phyloP scores from a whole-genome alignment of 2,888 invertebrate species.

The Aspidiotus rigidus region DNA sequence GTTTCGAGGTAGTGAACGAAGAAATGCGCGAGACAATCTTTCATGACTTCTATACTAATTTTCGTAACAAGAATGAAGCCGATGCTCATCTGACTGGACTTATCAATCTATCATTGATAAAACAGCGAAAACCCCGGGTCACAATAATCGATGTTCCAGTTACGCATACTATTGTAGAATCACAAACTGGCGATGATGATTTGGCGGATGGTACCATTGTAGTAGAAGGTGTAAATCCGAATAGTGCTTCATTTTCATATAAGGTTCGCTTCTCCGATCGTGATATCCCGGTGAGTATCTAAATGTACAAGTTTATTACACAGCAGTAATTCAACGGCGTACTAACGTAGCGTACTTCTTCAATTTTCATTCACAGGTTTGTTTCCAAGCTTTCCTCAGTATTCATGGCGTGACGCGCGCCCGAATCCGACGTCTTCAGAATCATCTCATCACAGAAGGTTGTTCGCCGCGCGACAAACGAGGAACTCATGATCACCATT shows the following conservation, averaged over 20 bases:
- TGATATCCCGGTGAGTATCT: conserved; percentile 2
- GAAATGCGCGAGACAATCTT: not conserved
- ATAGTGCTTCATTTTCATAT: not conserved
- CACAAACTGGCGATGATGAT: not conserved
- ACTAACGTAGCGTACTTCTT: not conserved
- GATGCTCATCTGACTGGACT: conserved; percentile 4
- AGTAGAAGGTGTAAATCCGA: not conserved
- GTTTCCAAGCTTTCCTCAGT: not conserved
- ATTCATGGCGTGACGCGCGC: not conserved
- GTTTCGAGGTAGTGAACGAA: not conserved
- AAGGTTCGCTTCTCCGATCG: not conserved
- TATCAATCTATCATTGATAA: not conserved
- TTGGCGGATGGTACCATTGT: not conserved
- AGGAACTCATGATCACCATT: conserved; percentile 1
- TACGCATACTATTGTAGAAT: not conserved
- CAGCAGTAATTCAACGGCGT: too few species aligned
- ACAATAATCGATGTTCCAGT: not conserved
- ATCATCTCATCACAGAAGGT: not conserved
- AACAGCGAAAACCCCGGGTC: not conserved
- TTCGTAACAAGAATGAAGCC: not conserved
- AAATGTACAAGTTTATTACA: not conserved
- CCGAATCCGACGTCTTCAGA: not conserved
- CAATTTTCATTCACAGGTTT: too few species aligned
- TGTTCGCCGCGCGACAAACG: not conserved
- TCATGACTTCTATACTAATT: not conserved